These are phyloP conservation scores for Magallana ariakensis DNA, from an alignment of 1,140 invertebrate genomes.

Conservation along the genomic window DNA sequence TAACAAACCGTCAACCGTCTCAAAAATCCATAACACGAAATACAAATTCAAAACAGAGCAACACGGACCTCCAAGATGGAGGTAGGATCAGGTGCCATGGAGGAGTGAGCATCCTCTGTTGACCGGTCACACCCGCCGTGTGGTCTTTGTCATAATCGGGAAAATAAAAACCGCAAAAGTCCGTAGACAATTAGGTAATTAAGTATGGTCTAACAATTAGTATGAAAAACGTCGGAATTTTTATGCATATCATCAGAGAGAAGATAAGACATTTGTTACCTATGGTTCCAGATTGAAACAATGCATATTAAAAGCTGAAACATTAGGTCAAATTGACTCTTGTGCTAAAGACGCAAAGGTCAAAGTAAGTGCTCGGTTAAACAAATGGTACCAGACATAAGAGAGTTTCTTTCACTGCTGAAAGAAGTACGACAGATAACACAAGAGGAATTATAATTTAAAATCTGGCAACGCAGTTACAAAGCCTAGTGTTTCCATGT, in stretches of 20 bases:
- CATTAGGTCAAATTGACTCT: constrained; percentile 25
- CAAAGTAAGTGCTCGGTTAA: constrained; percentile 28
- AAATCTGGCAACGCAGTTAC: background rate
- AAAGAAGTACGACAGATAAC: constrained; percentile 45
- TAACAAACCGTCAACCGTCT: too few species aligned
- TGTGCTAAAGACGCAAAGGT: constrained; percentile 37
- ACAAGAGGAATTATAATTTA: constrained; percentile 18
- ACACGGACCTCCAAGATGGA: too few species aligned
- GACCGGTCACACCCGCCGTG: too few species aligned
- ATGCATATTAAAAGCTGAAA: constrained; percentile 13
- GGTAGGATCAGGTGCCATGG: too few species aligned
- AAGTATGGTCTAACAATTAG: too few species aligned
- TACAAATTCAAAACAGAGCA: too few species aligned
- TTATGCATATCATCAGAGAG: constrained; percentile 1
- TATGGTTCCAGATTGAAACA: constrained; percentile 35
- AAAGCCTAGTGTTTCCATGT: background rate
- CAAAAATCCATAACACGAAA: too few species aligned
- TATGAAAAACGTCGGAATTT: too few species aligned
- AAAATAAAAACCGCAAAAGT: too few species aligned
- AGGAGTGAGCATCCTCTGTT: too few species aligned
- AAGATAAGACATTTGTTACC: constrained; percentile 5
- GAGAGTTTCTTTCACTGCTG: constrained; percentile 27
- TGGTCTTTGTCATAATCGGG: too few species aligned
- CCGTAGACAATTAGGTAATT: too few species aligned
- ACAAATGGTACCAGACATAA: constrained; percentile 41